These are phyloP conservation scores for Cephonodes hylas DNA, from an alignment of 2,888 invertebrate genomes.

Conservation along the genomic window DNA sequence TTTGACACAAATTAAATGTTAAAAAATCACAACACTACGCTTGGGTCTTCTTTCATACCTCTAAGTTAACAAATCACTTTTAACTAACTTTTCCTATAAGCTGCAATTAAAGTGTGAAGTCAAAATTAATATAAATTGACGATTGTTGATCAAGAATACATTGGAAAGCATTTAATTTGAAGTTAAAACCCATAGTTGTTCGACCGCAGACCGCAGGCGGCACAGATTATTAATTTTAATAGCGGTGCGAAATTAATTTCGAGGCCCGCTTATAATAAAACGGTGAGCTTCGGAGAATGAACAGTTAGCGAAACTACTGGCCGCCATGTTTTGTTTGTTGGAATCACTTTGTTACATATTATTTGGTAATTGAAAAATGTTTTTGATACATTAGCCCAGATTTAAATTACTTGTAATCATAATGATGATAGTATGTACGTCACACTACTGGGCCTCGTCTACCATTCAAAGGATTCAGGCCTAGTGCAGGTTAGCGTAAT, in stretches of 20 bases:
- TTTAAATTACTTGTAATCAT: not conserved
- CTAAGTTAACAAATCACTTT: too few species aligned
- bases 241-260: slow-evolving; percentile 29
- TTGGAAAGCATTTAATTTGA: slow-evolving; percentile 1
- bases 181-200: slow-evolving; percentile 8
- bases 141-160: not conserved
- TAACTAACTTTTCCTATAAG: too few species aligned
- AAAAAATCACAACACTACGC: too few species aligned
- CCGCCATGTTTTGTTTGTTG: not conserved
- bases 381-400: not conserved
- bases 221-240: slow-evolving; percentile 31
- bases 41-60: too few species aligned
- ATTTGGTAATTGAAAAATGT: not conserved
- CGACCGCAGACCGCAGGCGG: slow-evolving; percentile 21
- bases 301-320: not conserved
- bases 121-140: not conserved
- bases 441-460: too few species aligned
- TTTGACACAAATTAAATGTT: too few species aligned
- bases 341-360: not conserved
- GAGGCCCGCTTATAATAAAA: slow-evolving; percentile 32
- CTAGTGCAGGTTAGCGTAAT: too few species aligned
- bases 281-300: slow-evolving; percentile 19
- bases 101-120: not conserved
- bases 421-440: too few species aligned
- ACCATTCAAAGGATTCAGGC: too few species aligned